Evolutionary conservation across 2,888 invertebrate species (phyloP).

Genomic region (Lycaena phlaeas): DNA sequence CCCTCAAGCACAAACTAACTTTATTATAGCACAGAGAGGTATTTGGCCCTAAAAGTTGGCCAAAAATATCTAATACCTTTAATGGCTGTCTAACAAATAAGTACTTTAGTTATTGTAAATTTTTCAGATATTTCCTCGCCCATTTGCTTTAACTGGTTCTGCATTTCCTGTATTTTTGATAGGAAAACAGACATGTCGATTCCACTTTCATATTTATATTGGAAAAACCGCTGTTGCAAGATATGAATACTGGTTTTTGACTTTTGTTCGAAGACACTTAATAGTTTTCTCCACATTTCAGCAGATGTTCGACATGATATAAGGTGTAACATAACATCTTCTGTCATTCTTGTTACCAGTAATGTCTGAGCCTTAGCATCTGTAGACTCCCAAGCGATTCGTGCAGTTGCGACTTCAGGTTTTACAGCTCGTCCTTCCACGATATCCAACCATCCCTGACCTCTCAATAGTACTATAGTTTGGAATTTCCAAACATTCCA

Average conservation of each 20-base stretch:
- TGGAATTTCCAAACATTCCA: too few relatives aligned
- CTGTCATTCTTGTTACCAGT: slow-evolving; percentile 24
- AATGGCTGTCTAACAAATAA: too few relatives aligned
- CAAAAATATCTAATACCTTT: too few relatives aligned
- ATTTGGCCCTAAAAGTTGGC: too few relatives aligned
- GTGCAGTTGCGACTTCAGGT: too few relatives aligned
- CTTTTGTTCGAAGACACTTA: slow-evolving; percentile 28
- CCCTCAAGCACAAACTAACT: too few relatives aligned
- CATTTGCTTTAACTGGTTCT: slow-evolving; percentile 22
- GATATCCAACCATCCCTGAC: too few relatives aligned
- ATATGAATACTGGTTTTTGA: too few relatives aligned
- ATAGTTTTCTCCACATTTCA: slow-evolving; percentile 27
- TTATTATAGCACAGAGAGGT: too few relatives aligned
- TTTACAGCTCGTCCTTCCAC: too few relatives aligned
- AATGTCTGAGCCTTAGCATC: slow-evolving; percentile 25
- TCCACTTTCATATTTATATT: slow-evolving; percentile 8
- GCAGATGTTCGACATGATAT: slow-evolving; percentile 22
- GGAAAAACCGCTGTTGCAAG: slow-evolving; percentile 29
- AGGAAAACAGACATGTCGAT: slow-evolving; percentile 12
- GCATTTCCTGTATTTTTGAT: slow-evolving; percentile 23
- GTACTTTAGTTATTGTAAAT: too few relatives aligned
- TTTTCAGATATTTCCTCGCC: slow-evolving; percentile 26
- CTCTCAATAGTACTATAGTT: too few relatives aligned
- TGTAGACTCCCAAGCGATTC: slow-evolving; percentile 16
- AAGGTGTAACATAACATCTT: slow-evolving; percentile 25